These are phyloP conservation scores for Bubo bubo DNA, from an alignment of 2,113 vertebrate species.

Conservation along the genomic window DNA sequence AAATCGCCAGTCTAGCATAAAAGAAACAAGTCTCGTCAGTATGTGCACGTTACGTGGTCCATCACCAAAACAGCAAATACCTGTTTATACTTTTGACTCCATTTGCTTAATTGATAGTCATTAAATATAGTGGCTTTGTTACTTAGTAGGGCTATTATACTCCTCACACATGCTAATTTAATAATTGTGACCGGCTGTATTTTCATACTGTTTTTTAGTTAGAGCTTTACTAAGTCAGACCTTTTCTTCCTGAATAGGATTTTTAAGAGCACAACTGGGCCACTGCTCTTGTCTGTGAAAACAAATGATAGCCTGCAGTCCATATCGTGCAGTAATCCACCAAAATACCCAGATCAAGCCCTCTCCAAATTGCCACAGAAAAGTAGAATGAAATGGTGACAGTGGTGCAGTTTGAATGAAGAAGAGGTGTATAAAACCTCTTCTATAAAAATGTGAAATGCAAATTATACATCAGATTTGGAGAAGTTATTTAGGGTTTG, in stretches of 20 bases:
- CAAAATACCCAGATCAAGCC: neutral
- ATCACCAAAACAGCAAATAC: neutral
- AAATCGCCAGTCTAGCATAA: neutral
- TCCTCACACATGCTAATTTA: neutral
- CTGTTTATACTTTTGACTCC: neutral
- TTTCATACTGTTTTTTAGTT: neutral
- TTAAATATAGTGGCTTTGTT: rapidly evolving
- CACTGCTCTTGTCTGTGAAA: neutral
- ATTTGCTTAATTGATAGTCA: neutral
- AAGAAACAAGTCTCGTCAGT: neutral
- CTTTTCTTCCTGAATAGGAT: neutral
- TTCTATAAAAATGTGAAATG: neutral
- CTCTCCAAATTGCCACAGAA: neutral
- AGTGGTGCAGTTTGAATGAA: neutral
- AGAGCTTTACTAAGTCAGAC: neutral
- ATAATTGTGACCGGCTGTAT: neutral
- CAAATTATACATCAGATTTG: neutral
- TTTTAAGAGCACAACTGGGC: neutral
- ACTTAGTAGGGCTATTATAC: neutral
- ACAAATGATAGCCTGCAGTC: neutral
- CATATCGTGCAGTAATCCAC: neutral
- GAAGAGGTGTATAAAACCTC: too few species aligned
- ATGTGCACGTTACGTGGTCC: neutral
- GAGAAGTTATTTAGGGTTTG: neutral
- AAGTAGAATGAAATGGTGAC: neutral